These are phyloP conservation scores for Pandemis heparana DNA, from an alignment of 2,888 invertebrate species.

Conservation along the genomic window DNA sequence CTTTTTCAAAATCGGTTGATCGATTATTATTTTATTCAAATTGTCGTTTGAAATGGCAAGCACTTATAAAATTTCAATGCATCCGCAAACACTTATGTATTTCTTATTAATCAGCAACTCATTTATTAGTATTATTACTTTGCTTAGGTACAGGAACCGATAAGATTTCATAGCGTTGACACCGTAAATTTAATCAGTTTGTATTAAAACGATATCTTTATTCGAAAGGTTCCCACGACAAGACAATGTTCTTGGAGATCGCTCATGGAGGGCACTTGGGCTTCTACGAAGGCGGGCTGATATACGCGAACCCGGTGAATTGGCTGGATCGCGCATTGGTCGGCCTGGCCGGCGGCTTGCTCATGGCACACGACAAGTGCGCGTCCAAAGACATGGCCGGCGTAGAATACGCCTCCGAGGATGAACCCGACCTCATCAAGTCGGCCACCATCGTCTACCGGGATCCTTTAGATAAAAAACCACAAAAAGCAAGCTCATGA, in stretches of 20 bases:
- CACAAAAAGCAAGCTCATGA: constrained; percentile 26
- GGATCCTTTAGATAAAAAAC: constrained; percentile 71
- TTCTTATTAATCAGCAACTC: not conserved
- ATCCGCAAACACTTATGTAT: not conserved
- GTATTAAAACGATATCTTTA: constrained; percentile 26
- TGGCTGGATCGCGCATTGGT: constrained; percentile 97
- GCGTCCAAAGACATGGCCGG: constrained; percentile 55
- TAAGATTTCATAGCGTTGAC: not conserved
- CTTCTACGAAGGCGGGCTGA: constrained; percentile 95
- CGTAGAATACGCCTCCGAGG: constrained; percentile 46
- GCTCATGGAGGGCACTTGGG: constrained; percentile 98
- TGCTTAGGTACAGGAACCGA: not conserved
- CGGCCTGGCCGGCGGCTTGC: constrained; percentile 91
- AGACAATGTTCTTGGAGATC: constrained; percentile 91
- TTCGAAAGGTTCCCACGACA: constrained; percentile 87
- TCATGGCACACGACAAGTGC: constrained; percentile 85
- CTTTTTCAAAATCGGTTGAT: too few relatives aligned
- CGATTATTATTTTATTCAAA: too few relatives aligned
- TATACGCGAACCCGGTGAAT: constrained; percentile 95
- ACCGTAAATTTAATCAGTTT: not conserved
- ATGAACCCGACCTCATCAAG: constrained; percentile 76
- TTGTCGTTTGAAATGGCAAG: too few relatives aligned
- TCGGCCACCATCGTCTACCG: constrained; percentile 75
- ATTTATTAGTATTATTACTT: not conserved
- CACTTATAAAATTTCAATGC: too few relatives aligned